These are phyloP conservation scores for Heterochromis multidens DNA, from an alignment of 2,113 vertebrate species.

Conservation along the genomic window DNA sequence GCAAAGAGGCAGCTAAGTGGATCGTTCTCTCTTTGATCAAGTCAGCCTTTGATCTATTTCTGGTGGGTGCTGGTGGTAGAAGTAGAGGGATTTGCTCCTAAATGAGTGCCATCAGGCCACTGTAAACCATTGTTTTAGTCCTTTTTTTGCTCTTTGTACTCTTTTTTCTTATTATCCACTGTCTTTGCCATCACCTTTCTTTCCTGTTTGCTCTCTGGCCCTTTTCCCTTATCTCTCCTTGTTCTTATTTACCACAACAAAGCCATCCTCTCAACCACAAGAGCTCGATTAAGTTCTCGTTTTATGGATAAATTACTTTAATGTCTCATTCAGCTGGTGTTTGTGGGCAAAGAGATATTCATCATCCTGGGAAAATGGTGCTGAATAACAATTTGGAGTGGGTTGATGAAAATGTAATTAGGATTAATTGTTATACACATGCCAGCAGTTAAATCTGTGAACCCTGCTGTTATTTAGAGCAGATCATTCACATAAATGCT, in stretches of 20 bases:
- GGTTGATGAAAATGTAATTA: conserved; percentile 43
- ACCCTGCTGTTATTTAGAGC: background rate
- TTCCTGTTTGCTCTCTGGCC: background rate
- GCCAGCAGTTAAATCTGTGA: conserved; percentile 18
- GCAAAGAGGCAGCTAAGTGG: conserved; percentile 49
- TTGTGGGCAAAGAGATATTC: conserved; percentile 27
- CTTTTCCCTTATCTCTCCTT: background rate
- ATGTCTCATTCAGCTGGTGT: conserved; percentile 36
- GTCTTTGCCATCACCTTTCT: background rate
- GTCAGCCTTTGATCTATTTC: conserved; percentile 61
- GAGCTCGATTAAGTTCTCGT: conserved; percentile 23
- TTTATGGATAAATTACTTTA: conserved; percentile 41
- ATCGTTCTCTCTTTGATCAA: conserved; percentile 46
- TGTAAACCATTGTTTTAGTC: conserved; percentile 4
- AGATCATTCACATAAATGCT: conserved; percentile 10
- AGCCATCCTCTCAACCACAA: conserved; percentile 9
- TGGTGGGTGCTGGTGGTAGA: conserved; percentile 28
- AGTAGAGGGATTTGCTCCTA: conserved; percentile 24
- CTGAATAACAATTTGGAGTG: conserved; percentile 29
- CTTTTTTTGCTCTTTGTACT: background rate
- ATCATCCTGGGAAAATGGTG: conserved; percentile 18
- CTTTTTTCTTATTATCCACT: background rate
- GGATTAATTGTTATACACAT: conserved; percentile 26
- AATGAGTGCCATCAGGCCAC: conserved; percentile 21
- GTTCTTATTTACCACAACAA: conserved; percentile 38